Evolutionary conservation across 2,113 vertebrate genomes (phyloP).

Genomic region (Nothoprocta perdicaria): DNA sequence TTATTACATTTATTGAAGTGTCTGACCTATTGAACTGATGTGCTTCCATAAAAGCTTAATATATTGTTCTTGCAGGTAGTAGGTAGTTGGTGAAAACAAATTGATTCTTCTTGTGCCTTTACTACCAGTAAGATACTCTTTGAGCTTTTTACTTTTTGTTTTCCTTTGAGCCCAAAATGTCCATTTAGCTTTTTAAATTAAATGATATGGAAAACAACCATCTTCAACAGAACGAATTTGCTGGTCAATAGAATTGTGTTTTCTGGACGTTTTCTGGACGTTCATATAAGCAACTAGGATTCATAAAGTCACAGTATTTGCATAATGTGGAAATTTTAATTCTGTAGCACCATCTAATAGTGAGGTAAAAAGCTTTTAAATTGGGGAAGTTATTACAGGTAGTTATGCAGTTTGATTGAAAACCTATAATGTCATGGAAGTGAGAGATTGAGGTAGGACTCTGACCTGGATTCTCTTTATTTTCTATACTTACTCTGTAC

Average conservation of each 20-base stretch:
- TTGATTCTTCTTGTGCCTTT: neutral
- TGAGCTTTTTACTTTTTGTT: neutral
- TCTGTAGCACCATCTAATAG: neutral
- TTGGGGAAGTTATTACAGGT: neutral
- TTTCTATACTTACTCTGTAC: neutral
- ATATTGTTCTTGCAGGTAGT: neutral
- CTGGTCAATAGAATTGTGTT: neutral
- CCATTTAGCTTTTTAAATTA: neutral
- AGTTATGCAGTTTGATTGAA: neutral
- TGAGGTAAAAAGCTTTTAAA: neutral
- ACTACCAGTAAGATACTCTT: fast-evolving
- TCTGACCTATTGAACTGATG: neutral
- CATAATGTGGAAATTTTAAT: neutral
- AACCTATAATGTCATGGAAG: neutral
- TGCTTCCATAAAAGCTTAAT: neutral
- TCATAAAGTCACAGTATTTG: neutral
- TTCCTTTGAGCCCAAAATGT: neutral
- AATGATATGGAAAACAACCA: neutral
- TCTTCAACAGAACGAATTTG: neutral
- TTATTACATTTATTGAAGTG: neutral
- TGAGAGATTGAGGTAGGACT: neutral
- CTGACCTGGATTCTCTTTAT: neutral
- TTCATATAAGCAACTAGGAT: neutral
- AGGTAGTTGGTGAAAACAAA: neutral
- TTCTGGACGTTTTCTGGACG: neutral